Base-by-base conservation (phyloP, 2,888 invertebrate species). In the Hydraecia micacea region DNA sequence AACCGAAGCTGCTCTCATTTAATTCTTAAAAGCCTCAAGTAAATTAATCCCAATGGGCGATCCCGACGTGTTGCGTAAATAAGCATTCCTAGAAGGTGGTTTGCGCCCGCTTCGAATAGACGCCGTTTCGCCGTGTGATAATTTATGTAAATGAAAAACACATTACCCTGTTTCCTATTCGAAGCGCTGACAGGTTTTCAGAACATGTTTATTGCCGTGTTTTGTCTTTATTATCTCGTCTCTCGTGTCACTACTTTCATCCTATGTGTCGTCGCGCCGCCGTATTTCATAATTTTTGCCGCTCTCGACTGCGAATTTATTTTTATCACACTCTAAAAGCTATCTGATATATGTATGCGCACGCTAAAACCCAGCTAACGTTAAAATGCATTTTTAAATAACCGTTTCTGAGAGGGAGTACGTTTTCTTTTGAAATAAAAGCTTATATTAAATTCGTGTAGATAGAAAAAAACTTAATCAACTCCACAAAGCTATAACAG, bases 141-240 rank as follows among this genome's bases (percentile, higher is more conserved):
- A 96, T 96, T 96, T 96, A 96, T 96, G 95, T 93, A 95, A 96
- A 96, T 95, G 95, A 95, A 94, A 96, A 96, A 94, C 95, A 93
- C 95, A 95, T 95, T 95, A 95, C 93, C 93, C 92, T 91, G 93
- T 94, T 94, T 94, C 93, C 93, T 93, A 93, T 94, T 93, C 93
- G 92, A 92, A 91, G 92, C 87, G 89, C 91, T 93, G 93, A 93
- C 94, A 92, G 95, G 93, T 94, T 95, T 94, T 92, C 92, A 93
- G 93, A 93, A 93, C 91, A 93, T 94, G 93, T 94, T 95, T 95
- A 96, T 94, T 94, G 91, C 93, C 90, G 89, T 94, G 92, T 95
- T 95, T 94, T 94, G 93, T 94, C 94, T 94, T 95, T 95, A 95
- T 95, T 95, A 94, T 94, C 92, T 92, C 91, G 89, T 92, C 91